These are phyloP conservation scores for Pseudeuparius sepicola DNA, from an alignment of 2,888 invertebrate species.

Conservation along the genomic window DNA sequence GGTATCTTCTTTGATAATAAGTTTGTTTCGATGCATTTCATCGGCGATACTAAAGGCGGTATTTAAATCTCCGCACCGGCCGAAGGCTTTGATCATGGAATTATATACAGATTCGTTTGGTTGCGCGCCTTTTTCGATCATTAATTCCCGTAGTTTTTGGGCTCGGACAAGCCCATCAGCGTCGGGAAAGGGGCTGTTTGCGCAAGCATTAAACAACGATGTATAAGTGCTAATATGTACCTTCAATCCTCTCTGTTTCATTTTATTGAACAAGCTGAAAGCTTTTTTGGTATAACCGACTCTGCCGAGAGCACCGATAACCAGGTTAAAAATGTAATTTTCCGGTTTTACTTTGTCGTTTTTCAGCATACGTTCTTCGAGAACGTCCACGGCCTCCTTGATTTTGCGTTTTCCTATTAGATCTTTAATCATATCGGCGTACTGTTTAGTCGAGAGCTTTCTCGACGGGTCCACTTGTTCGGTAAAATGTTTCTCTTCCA, in stretches of 20 bases:
- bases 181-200: constrained; percentile 59
- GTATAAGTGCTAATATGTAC: constrained; percentile 69
- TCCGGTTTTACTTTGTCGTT: constrained; percentile 71
- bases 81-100: constrained; percentile 87
- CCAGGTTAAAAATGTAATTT: constrained; percentile 66
- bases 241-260: constrained; percentile 64
- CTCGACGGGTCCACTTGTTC: constrained; percentile 41
- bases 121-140: constrained; percentile 57
- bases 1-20: constrained; percentile 55
- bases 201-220: constrained; percentile 80
- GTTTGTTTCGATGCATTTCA: constrained; percentile 60
- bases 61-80: constrained; percentile 65
- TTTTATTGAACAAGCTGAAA: constrained; percentile 70
- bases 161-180: constrained; percentile 60
- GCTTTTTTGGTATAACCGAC: constrained; percentile 81
- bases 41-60: constrained; percentile 76
- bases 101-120: constrained; percentile 73
- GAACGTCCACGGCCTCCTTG: constrained; percentile 66
- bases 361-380: constrained; percentile 67
- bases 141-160: constrained; percentile 51
- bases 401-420: constrained; percentile 54
- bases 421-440: constrained; percentile 61
- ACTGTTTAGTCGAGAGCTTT: constrained; percentile 52
- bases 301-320: constrained; percentile 75
- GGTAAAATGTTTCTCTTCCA: constrained; percentile 49